Base-by-base conservation (phyloP, 2,797 vertebrate species). In the Epinephelus malabaricus region DNA sequence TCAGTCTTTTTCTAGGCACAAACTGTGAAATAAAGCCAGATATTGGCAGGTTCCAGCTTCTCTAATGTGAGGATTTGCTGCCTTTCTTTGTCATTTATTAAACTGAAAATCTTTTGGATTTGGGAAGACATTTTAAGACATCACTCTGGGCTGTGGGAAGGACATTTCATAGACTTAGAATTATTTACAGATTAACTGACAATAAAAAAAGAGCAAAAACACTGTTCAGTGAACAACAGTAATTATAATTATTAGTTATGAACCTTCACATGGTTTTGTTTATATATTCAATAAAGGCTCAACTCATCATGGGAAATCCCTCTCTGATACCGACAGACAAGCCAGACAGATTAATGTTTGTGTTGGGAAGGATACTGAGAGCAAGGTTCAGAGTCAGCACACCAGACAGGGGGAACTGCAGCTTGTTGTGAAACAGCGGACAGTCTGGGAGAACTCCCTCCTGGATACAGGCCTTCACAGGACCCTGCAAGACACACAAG, bases 361-460 rank as follows among this genome's bases (percentile, higher is more conserved):
- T 45, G 50, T 7, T 25, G 60, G 50, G 19, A 76, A 97, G 95
- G 96, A 98, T 98, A 97, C 97, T 96, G 72, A 98, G 96, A 3
- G 95, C 95, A 62, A 97, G 89, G 92, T 96, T 97, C 79, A 97
- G 93, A 0, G 93, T 92, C 14, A 96, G 93, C 64, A 97, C 92
- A 45, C 97, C 97, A 0, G 96, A 84, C 9, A 96, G 87, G 7
- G 97, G 96, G 25, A 97, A 96, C 85, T 98, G 98, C 70, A 98
- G 95, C 92, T 99, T 99, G 94, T 99, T 99, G 95, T 98, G 97
- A 90, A 99, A 99, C 54, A 99, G 94, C 3, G 98, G 96, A 58
- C 97, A 98, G 82, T 99, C 98, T 0, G 98, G 98, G 7, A 98
- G 95, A 40, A 98, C 96, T 0, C 96, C 95, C 68, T 98, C 96